Base-by-base conservation (phyloP, 2,113 vertebrate genomes). In the Tyrannus savana region DNA sequence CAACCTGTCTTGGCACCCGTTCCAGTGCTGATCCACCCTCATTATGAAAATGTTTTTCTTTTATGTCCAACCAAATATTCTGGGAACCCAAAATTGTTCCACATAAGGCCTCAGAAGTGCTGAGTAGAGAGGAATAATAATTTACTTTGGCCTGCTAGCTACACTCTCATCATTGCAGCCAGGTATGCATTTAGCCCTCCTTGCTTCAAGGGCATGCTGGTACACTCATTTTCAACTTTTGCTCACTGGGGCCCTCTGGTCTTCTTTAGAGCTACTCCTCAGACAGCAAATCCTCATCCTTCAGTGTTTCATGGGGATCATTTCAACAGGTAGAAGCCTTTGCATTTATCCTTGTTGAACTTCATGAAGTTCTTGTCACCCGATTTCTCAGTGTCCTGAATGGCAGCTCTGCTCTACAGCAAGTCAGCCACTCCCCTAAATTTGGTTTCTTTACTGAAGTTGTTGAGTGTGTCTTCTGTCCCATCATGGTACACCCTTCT, bases 31-130 rank as follows among this genome's bases (percentile, higher is more conserved):
- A 86, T 84, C 76, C 42, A 81, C 68, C 37, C 55, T 90, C 37
- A 67, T 92, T 89, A 94, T 78, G 64, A 95, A 92, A 92, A 87
- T 92, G 55, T 56, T 94, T 96, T 96, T 84, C 68, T 94, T 74
- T 79, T 84, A 78, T 86, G 53, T 81, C 27, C 69, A 84, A 89
- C 64, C 80, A 93, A 93, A 93, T 79, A 93, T 87, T 89, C 66
- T 78, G 62, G 60, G 80, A 91, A 64, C 56, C 80, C 66, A 66
- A 15, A 96, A 76, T 66, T 95, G 52, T 76, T 93, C 60, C 69
- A 84, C 59, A 78, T 71, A 77, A 59, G 81, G 56, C 59, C 30
- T 93, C 35, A 68, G 80, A 92, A 91, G 52, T 89, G 91, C 94
- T 93, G 91, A 97, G 66, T 84, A 78, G 35, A 60, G 24, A 12